Conservation (phyloP, 37 sponge, comb jelly and placozoan genomes). For the Halichondria panicea region DNA sequence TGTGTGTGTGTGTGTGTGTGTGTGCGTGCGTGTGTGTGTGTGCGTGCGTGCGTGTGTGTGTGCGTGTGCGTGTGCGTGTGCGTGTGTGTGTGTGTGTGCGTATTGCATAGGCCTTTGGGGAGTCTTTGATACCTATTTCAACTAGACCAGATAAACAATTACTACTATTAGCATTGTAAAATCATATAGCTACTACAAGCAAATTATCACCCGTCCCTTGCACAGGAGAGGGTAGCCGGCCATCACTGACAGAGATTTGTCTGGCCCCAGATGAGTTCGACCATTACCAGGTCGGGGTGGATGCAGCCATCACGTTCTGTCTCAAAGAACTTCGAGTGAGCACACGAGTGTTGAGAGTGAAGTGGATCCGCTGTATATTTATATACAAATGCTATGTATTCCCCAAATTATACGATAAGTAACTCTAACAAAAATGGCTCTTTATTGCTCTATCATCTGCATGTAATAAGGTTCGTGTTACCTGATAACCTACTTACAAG, state of each 20-base stretch:
- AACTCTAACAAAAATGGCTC: too few species aligned
- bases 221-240: constrained; percentile 19
- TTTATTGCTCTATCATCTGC: too few species aligned
- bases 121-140: neutral
- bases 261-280: constrained; percentile 82
- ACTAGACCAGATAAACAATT: too few species aligned
- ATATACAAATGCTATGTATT: neutral
- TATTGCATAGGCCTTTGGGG: neutral
- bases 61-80: too few species aligned
- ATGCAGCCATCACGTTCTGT: constrained; percentile 76
- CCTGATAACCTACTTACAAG: too few species aligned
- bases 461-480: too few species aligned
- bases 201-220: neutral
- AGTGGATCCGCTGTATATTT: neutral
- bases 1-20: constrained; percentile 26
- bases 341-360: too few species aligned
- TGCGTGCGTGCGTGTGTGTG: too few species aligned
- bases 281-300: constrained; percentile 55
- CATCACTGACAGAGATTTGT: constrained; percentile 64
- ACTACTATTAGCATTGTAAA: too few species aligned
- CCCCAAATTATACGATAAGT: too few species aligned
- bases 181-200: neutral
- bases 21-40: too few species aligned
- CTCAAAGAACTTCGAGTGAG: constrained; percentile 82
- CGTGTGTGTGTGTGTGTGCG: neutral